These are phyloP conservation scores for Therioaphis trifolii DNA, from an alignment of 2,888 invertebrate species.

Conservation along the genomic window DNA sequence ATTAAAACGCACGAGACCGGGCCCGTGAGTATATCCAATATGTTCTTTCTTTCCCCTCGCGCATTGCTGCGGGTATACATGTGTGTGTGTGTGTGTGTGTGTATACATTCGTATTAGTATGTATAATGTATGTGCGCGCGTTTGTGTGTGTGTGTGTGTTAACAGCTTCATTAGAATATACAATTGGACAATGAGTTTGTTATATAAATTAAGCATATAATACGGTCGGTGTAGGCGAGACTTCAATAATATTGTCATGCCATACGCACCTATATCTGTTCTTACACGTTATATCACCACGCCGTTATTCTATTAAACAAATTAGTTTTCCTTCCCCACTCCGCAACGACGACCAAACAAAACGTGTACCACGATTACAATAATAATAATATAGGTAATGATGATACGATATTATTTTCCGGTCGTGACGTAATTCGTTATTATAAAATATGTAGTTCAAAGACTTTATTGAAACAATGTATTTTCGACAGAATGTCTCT, in stretches of 20 bases:
- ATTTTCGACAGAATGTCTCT: too few relatives aligned
- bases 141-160: constrained; percentile 23
- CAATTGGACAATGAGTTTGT: constrained; percentile 55
- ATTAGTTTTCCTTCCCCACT: background rate
- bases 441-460: too few relatives aligned
- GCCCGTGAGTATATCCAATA: constrained; percentile 10
- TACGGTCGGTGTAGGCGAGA: constrained; percentile 42
- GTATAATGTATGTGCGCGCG: background rate
- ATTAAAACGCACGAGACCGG: constrained; percentile 35
- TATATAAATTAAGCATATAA: constrained; percentile 45
- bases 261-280: background rate
- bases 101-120: too few relatives aligned
- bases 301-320: constrained; percentile 6
- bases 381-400: too few relatives aligned
- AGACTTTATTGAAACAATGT: background rate
- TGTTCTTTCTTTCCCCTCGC: background rate
- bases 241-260: constrained; percentile 34
- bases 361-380: background rate
- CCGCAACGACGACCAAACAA: background rate
- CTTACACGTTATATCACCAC: background rate
- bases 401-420: too few relatives aligned
- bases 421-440: too few relatives aligned
- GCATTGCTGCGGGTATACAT: background rate
- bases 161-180: constrained; percentile 62
- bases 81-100: background rate